Base-by-base conservation (phyloP, 2,797 vertebrate genomes). In the Enteromius mattozi region DNA sequence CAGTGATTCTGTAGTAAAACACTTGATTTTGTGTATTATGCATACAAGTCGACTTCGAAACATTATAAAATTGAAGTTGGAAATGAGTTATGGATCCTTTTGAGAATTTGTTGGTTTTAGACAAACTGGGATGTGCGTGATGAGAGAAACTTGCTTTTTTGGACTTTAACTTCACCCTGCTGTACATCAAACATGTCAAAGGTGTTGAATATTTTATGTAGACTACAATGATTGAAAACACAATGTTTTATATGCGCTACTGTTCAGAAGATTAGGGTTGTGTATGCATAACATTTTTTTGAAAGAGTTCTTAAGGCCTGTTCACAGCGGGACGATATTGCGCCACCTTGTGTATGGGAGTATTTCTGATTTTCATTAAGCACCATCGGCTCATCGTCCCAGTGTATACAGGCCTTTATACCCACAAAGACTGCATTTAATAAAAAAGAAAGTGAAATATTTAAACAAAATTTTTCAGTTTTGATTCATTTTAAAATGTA, bases 21-120 rank as follows among this genome's bases (percentile, higher is more conserved):
- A 30, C 49, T 37, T 8, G 30, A n/a, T 49, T n/a, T 35, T 37
- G 49, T 56, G 47, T n/a, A 37, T 37, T 54, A 54, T 37, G 21
- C 33, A 56, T 75, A 14, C 2, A 75, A 30, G 47, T 33, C 0
- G 4, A 33, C 27, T 35, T 54, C 10, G 33, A 47, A 33, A 30
- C 19, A 6, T 54, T 35, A 3, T 51, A 21, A 10, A 54, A 6
- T 56, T 76, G 6, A 37, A 56, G 30, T 54, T 75, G 47, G 17
- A 75, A 75, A 54, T 54, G 30, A 14, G 30, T n/a, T 56, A 75
- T 35, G 6, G 27, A 51, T 21, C 10, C 9, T 27, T 14, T 56
- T 56, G 30, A 54, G 19, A 54, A 13, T n/a, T 75, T 16, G 72
- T 56, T 56, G 33, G 49, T 75, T 75, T 37, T n/a, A 75, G 30